A percentile compares a stretch with the other conserved stretches of the same genome.
These are phyloP conservation scores for Eupelmus urozonus DNA, from an alignment of 2,888 invertebrate species.

Conservation along the genomic window DNA sequence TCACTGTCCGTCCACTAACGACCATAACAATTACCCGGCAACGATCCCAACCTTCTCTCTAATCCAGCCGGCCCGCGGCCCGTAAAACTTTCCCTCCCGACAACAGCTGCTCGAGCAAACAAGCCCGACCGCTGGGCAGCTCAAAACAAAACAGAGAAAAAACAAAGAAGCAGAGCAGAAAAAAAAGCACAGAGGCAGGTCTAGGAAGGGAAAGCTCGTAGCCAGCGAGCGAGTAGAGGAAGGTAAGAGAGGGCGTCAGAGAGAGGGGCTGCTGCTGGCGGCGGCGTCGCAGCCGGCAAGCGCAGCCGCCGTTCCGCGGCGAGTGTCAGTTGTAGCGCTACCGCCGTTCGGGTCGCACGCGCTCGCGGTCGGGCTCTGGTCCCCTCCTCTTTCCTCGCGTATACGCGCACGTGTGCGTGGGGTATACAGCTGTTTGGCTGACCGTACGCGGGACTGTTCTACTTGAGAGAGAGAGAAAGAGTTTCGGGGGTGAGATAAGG, in stretches of 20 bases:
- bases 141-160: not conserved
- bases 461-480: slow-evolving; percentile 59
- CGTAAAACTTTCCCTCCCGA: no score
- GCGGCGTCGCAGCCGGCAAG: slow-evolving; percentile 2
- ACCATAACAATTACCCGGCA: no score
- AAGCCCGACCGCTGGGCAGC: no score
- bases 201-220: slow-evolving; percentile 60
- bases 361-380: slow-evolving; percentile 35
- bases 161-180: slow-evolving; percentile 1
- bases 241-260: not conserved
- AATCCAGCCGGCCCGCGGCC: no score
- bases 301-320: not conserved
- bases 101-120: no score
- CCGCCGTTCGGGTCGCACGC: slow-evolving; percentile 70
- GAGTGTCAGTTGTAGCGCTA: slow-evolving; percentile 74
- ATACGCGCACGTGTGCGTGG: not conserved
- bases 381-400: not conserved
- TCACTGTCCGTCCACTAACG: no score
- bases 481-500: no score
- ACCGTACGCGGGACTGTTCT: slow-evolving; percentile 64
- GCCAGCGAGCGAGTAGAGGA: not conserved
- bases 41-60: no score
- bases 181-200: slow-evolving; percentile 39
- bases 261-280: not conserved
- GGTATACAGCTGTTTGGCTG: slow-evolving; percentile 56